These are phyloP conservation scores for Cecropterus lyciades DNA, from an alignment of 1,140 invertebrate genomes.

Conservation along the genomic window DNA sequence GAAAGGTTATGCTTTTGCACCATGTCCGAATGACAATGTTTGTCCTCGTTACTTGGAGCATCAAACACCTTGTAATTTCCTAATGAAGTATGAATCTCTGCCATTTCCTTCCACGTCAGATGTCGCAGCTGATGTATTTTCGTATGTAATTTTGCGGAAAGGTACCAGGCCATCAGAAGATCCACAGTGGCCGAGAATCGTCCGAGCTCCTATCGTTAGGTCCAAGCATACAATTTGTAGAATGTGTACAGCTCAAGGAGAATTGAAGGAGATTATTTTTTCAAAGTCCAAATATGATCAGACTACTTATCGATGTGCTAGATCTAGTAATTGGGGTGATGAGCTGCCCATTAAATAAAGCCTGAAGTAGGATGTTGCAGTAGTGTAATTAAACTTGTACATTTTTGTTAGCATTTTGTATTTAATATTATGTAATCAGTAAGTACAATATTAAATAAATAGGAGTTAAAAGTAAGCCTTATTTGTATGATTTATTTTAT, in stretches of 20 bases:
- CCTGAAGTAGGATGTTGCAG: background rate
- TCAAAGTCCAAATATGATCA: conserved; percentile 90
- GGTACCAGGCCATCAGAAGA: conserved; percentile 84
- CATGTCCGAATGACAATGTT: conserved; percentile 92
- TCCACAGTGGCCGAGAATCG: conserved; percentile 91
- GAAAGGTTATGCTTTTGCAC: conserved; percentile 89
- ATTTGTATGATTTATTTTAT: no score
- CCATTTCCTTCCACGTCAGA: conserved; percentile 75
- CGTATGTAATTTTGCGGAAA: conserved; percentile 92
- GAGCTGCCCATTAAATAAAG: conserved; percentile 86
- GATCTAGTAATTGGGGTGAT: conserved; percentile 90
- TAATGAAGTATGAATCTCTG: conserved; percentile 86
- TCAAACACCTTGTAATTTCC: conserved; percentile 91
- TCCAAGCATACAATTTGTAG: conserved; percentile 90
- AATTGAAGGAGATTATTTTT: conserved; percentile 91
- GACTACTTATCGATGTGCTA: conserved; percentile 88
- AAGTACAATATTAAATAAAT: no score
- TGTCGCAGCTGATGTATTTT: conserved; percentile 85
- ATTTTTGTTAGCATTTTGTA: background rate
- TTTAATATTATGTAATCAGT: no score
- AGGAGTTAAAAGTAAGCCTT: no score
- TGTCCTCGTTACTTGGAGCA: conserved; percentile 89
- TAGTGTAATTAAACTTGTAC: background rate
- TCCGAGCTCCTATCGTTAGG: conserved; percentile 87
- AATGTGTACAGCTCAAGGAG: conserved; percentile 90